These are phyloP conservation scores for Brachypalpus laphriformis DNA, from an alignment of 2,888 invertebrate species.

Conservation along the genomic window DNA sequence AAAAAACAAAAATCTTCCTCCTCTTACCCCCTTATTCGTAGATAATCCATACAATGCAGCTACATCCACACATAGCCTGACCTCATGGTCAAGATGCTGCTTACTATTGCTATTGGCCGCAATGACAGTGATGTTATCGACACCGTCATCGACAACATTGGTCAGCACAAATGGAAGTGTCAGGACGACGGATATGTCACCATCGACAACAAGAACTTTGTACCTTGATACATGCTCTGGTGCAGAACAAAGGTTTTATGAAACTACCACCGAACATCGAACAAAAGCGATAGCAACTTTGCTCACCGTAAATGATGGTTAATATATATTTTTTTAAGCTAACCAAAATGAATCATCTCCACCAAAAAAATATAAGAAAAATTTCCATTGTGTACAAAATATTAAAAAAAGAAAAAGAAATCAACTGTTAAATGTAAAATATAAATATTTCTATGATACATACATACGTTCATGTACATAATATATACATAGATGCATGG, in stretches of 20 bases:
- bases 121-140: constrained; percentile 46
- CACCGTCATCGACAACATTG: constrained; percentile 46
- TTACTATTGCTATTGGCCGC: constrained; percentile 54
- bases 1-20: constrained; percentile 62
- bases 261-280: constrained; percentile 43
- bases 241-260: background rate
- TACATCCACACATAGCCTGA: constrained; percentile 58
- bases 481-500: constrained; percentile 19
- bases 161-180: constrained; percentile 4
- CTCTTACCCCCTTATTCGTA: constrained; percentile 75
- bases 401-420: constrained; percentile 38
- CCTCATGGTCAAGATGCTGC: constrained; percentile 61
- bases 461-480: constrained; percentile 34
- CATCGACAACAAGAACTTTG: background rate
- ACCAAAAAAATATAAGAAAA: constrained; percentile 76
- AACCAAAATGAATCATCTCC: constrained; percentile 63
- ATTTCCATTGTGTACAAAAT: constrained; percentile 65
- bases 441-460: constrained; percentile 27
- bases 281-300: constrained; percentile 59
- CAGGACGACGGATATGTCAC: constrained; percentile 5
- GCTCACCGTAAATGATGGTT: constrained; percentile 48
- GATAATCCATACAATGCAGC: constrained; percentile 78
- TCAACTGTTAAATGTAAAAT: constrained; percentile 42
- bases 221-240: background rate
- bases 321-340: constrained; percentile 20